These are phyloP conservation scores for Hypolimnas misippus DNA, from an alignment of 2,888 invertebrate genomes.

Conservation along the genomic window DNA sequence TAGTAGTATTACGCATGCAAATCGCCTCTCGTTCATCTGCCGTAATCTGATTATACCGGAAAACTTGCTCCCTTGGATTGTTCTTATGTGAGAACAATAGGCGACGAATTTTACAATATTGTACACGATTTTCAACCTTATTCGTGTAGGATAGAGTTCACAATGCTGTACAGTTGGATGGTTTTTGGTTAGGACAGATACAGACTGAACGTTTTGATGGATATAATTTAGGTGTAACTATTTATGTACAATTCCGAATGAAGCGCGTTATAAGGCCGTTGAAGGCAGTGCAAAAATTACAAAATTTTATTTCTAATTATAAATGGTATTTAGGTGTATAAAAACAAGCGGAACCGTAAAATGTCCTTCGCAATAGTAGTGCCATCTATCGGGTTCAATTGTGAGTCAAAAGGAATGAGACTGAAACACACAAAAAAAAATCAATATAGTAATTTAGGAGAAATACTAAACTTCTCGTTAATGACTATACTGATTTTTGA, in stretches of 20 bases:
- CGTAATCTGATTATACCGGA: slow-evolving; percentile 70
- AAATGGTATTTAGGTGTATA: too few species aligned
- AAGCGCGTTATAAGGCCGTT: not conserved
- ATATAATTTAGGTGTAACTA: not conserved
- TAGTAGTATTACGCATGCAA: slow-evolving; percentile 75
- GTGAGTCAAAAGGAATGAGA: too few species aligned
- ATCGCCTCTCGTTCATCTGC: slow-evolving; percentile 68
- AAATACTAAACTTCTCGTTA: too few species aligned
- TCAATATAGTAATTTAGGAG: too few species aligned
- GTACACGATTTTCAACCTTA: slow-evolving; percentile 32
- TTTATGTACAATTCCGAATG: not conserved
- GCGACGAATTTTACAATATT: slow-evolving; percentile 29
- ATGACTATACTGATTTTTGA: too few species aligned
- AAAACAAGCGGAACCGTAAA: too few species aligned
- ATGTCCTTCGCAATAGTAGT: too few species aligned
- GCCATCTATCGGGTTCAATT: too few species aligned
- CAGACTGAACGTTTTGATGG: slow-evolving; percentile 18
- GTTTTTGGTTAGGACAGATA: slow-evolving; percentile 4
- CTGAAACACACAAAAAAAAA: too few species aligned
- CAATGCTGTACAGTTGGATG: not conserved
- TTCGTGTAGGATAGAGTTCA: slow-evolving; percentile 17
- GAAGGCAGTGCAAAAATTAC: too few species aligned
- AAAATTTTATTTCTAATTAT: too few species aligned
- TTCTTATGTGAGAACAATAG: slow-evolving; percentile 45
- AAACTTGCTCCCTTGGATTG: slow-evolving; percentile 44